A percentile compares a stretch with the other conserved stretches of the same genome.
phyloP scores from a whole-genome alignment of 1,140 invertebrate genomes.

The Drosophila ogumai region DNA sequence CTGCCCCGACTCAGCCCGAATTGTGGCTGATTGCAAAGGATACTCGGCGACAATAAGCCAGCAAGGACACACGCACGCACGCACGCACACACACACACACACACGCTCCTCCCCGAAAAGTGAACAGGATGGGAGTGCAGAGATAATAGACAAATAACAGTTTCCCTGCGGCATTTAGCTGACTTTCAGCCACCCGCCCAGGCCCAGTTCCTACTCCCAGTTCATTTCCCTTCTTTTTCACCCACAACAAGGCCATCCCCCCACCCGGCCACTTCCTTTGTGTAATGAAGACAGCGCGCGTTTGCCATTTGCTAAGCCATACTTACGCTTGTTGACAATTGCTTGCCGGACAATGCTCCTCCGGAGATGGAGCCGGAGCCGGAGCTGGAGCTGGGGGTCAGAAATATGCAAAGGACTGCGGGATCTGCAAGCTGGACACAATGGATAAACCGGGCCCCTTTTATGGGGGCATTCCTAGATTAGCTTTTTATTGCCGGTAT shows the following conservation, averaged over 20 bases:
- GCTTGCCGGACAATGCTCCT: slow-evolving; percentile 46
- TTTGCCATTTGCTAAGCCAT: slow-evolving; percentile 72
- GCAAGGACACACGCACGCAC: slow-evolving; percentile 38
- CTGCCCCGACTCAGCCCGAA: slow-evolving; percentile 62
- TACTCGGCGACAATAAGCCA: slow-evolving; percentile 80
- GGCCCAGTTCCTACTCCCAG: neutral
- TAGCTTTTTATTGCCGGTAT: slow-evolving; percentile 83
- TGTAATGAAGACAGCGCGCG: slow-evolving; percentile 75
- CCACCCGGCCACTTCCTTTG: slow-evolving; percentile 43
- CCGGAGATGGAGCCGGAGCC: neutral
- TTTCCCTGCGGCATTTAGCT: slow-evolving; percentile 80
- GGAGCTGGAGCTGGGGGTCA: slow-evolving; percentile 2
- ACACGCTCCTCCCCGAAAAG: slow-evolving; percentile 28
- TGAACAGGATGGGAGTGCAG: slow-evolving; percentile 55
- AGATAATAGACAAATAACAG: slow-evolving; percentile 83
- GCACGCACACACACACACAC: slow-evolving; percentile 33
- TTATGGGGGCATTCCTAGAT: slow-evolving; percentile 71
- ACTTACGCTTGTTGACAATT: slow-evolving; percentile 84
- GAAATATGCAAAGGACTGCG: slow-evolving; percentile 69
- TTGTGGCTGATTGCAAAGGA: slow-evolving; percentile 82
- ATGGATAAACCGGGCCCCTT: slow-evolving; percentile 54
- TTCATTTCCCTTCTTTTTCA: slow-evolving; percentile 17
- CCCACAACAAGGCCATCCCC: neutral
- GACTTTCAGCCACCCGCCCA: slow-evolving; percentile 40
- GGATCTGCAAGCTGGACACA: slow-evolving; percentile 52